Base-by-base conservation (phyloP, 2,888 invertebrate species). In the Oasisia sp. region DNA sequence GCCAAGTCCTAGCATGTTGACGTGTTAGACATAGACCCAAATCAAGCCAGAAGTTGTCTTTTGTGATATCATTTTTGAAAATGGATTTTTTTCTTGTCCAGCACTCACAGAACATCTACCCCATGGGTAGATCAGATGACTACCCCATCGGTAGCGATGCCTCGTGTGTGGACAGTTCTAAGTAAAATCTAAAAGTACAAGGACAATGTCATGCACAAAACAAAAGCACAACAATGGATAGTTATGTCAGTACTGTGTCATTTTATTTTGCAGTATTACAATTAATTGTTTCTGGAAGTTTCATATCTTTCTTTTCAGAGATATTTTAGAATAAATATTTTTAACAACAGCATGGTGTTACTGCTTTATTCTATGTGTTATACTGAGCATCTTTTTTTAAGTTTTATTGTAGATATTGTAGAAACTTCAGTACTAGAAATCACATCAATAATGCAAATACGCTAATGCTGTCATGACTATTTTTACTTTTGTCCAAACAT, bases 251-350 rank as follows among this genome's bases (percentile, higher is more conserved):
- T 50, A 50, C 12, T 50, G 9, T 74, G 19, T 74, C 27, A n/a
- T 74, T 74, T 74, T 74, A 27, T 74, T 74, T 74, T 74, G 27
- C 74, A 27, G 14, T 14, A 74, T 74, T 74, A 27, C 27, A 74
- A 27, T 7, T 3, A 74, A 19, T 74, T 8, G 74, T 74, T 74
- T 27, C 74, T 74, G 19, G n/a, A 74, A 27, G 19, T 74, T 74
- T n/a, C 27, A 74, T 27, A n/a, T 3, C 74, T 74, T 5, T 74
- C 74, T 74, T 74, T 74, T 74, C 27, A 19, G 74, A 27, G 74
- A n/a, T 74, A 74, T 74, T 74, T 74, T 74, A 74, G 74, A 74
- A 74, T 74, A 74, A 74, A 74, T 27, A 50, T 74, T 74, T 74
- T 74, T 74, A 74, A 74, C 74, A 12, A 58, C 27, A 58, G 19